These are phyloP conservation scores for Garra rufa DNA, from an alignment of 2,113 vertebrate genomes.

Conservation along the genomic window DNA sequence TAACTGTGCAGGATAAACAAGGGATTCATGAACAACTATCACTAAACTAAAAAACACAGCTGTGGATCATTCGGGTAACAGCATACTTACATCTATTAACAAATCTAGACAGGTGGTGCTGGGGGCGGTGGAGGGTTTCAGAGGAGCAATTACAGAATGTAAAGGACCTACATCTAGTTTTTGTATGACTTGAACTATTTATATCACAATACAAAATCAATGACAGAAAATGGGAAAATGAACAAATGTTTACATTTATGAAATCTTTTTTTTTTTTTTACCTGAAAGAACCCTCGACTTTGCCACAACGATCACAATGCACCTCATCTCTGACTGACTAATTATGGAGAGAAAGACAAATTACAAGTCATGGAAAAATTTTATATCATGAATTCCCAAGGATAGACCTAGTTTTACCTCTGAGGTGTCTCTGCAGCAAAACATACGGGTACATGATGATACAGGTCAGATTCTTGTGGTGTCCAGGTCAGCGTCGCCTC, in stretches of 20 bases:
- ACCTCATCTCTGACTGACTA: conserved; percentile 78
- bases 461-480: conserved; percentile 55
- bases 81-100: neutral
- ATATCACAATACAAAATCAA: neutral
- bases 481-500: conserved; percentile 68
- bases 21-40: too few relatives aligned
- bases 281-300: conserved; percentile 57
- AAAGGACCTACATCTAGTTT: neutral
- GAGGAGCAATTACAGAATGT: neutral
- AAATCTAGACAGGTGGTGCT: neutral
- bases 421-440: conserved; percentile 72
- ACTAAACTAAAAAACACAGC: too few relatives aligned
- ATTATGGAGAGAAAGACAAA: conserved; percentile 32
- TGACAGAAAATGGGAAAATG: neutral
- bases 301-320: conserved; percentile 67
- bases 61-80: too few relatives aligned
- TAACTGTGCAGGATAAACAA: too few relatives aligned
- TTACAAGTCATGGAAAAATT: neutral
- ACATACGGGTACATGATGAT: conserved; percentile 67
- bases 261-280: conserved; percentile 41
- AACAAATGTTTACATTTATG: neutral
- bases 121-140: neutral
- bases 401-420: conserved; percentile 35
- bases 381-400: neutral
- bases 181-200: neutral